Evolutionary conservation across 2,113 vertebrate genomes (phyloP).

Genomic region (Nibea coibor): DNA sequence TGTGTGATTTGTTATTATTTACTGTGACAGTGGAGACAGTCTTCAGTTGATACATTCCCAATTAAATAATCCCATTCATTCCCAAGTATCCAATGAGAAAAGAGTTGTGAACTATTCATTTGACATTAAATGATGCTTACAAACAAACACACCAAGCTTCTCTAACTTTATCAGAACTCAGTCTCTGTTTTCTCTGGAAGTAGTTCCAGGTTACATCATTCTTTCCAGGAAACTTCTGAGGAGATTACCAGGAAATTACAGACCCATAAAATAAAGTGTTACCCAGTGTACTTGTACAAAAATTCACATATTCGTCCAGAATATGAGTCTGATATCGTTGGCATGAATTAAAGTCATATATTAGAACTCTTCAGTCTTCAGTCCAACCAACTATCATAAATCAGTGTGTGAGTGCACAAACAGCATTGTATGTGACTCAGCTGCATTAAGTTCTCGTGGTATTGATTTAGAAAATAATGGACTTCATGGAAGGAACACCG

Average conservation of each 20-base stretch:
- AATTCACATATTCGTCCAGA: background rate
- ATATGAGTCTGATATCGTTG: background rate
- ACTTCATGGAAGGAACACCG: background rate
- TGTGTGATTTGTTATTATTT: background rate
- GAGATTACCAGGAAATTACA: slow-evolving; percentile 1
- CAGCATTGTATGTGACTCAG: background rate
- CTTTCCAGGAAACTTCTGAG: background rate
- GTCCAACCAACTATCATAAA: background rate
- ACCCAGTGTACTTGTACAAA: background rate
- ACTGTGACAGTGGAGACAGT: background rate
- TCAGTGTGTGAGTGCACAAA: background rate
- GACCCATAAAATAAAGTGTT: background rate
- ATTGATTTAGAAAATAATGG: background rate
- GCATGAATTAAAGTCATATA: background rate
- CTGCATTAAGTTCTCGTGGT: background rate
- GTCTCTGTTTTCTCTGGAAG: background rate
- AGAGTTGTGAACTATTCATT: background rate
- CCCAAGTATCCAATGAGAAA: background rate
- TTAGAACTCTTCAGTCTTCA: background rate
- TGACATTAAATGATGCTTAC: background rate
- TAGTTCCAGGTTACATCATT: background rate
- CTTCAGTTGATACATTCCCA: background rate
- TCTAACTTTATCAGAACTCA: background rate
- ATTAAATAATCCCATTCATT: background rate
- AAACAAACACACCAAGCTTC: background rate